phyloP scores from a whole-genome alignment of 2,113 vertebrate genomes.

The Lepus americanus region DNA sequence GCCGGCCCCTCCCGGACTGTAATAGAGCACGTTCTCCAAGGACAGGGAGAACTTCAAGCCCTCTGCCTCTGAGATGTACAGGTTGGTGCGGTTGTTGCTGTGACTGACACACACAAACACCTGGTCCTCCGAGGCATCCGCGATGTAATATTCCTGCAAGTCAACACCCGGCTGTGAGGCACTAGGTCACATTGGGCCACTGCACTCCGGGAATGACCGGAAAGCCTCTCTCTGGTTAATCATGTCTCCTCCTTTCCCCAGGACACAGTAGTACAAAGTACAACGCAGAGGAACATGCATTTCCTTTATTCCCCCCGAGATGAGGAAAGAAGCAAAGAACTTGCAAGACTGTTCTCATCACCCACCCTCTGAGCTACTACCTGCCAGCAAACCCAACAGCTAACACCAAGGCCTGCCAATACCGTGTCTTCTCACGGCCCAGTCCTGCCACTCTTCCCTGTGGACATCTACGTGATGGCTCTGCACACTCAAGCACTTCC shows the following conservation, averaged over 20 bases:
- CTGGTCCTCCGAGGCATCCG: slow-evolving; percentile 97
- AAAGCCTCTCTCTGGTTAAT: slow-evolving; percentile 24
- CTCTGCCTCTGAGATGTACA: slow-evolving; percentile 98
- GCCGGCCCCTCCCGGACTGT: slow-evolving; percentile 94
- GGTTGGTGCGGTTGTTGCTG: slow-evolving; percentile 94
- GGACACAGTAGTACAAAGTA: background rate
- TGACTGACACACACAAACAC: slow-evolving; percentile 99
- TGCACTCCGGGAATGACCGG: background rate
- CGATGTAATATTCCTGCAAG: slow-evolving; percentile 96
- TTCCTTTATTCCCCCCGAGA: background rate
- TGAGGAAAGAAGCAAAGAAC: background rate
- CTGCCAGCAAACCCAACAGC: background rate
- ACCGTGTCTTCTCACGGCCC: background rate
- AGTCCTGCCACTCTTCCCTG: background rate
- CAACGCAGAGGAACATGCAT: background rate
- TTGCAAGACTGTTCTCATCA: background rate
- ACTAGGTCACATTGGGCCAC: background rate
- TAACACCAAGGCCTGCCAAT: background rate
- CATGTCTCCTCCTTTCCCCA: background rate
- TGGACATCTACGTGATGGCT: fast-evolving
- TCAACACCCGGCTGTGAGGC: background rate
- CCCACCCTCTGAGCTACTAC: background rate
- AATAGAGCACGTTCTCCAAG: slow-evolving; percentile 96
- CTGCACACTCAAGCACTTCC: background rate
- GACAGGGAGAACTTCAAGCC: slow-evolving; percentile 97